These are phyloP conservation scores for Botia almorhae DNA, from an alignment of 2,797 vertebrate genomes.

Conservation along the genomic window DNA sequence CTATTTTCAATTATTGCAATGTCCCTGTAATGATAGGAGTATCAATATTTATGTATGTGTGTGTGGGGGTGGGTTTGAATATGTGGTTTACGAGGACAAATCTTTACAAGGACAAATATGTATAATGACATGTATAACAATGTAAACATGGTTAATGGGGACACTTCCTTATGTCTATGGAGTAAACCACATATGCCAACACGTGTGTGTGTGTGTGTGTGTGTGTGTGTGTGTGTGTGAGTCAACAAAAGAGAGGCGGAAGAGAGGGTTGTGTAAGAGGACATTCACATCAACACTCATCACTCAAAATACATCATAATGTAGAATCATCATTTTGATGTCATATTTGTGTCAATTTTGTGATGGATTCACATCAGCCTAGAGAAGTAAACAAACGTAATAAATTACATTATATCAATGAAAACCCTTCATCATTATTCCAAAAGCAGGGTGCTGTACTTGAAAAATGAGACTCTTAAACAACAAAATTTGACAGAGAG, in stretches of 20 bases:
- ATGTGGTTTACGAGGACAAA: too few relatives aligned
- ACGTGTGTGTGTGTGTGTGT: conserved; percentile 10
- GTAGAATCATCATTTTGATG: conserved; percentile 12
- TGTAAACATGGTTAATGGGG: too few relatives aligned
- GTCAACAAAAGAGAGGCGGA: too few relatives aligned
- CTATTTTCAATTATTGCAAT: too few relatives aligned
- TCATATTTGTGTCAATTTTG: conserved; percentile 28
- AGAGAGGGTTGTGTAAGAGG: not conserved
- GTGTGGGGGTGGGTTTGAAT: too few relatives aligned
- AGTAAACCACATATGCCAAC: too few relatives aligned
- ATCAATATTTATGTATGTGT: too few relatives aligned
- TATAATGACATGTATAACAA: too few relatives aligned
- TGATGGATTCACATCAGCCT: conserved; percentile 30
- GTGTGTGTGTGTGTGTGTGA: not conserved
- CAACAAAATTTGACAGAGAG: not conserved
- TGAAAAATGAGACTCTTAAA: conserved; percentile 19
- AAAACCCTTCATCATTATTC: conserved; percentile 19
- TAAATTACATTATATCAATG: conserved; percentile 19
- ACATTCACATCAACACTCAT: not conserved
- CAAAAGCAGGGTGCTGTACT: not conserved
- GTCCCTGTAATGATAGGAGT: not conserved
- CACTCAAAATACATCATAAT: conserved; percentile 28
- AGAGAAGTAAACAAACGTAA: conserved; percentile 16
- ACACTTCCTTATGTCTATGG: too few relatives aligned
- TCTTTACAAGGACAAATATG: too few relatives aligned